These are phyloP conservation scores for Amblyraja radiata DNA, from an alignment of 2,797 vertebrate species.

Conservation along the genomic window DNA sequence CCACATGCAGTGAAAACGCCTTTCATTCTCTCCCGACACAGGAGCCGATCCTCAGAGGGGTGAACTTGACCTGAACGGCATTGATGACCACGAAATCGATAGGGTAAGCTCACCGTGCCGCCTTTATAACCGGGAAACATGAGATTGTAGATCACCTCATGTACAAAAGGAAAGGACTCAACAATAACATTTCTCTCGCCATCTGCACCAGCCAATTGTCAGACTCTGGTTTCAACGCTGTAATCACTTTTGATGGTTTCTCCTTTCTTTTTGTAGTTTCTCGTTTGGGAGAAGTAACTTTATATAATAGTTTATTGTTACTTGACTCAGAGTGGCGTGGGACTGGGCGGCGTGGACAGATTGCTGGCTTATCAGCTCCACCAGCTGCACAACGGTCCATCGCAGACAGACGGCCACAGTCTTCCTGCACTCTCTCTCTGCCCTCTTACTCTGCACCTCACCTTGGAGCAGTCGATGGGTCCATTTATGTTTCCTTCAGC, in stretches of 20 bases:
- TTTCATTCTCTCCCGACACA: slow-evolving; percentile 47
- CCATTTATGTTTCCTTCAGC: no score
- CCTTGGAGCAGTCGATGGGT: no score
- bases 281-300: slow-evolving; percentile 5
- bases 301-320: slow-evolving; percentile 29
- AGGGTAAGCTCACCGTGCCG: slow-evolving; percentile 57
- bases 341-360: background rate
- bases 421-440: background rate
- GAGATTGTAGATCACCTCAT: slow-evolving; percentile 12
- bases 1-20: background rate
- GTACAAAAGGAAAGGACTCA: background rate
- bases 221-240: background rate
- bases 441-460: background rate
- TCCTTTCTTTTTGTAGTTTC: background rate
- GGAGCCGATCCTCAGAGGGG: slow-evolving; percentile 67
- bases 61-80: slow-evolving; percentile 89
- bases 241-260: background rate
- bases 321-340: background rate
- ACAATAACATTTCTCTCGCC: background rate
- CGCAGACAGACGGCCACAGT: no score
- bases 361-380: background rate
- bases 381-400: background rate
- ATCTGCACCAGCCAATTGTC: background rate
- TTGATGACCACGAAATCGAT: slow-evolving; percentile 89
- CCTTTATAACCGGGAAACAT: background rate